phyloP scores from a whole-genome alignment of 1,140 invertebrate genomes.

The Geopemphigus sp. region DNA sequence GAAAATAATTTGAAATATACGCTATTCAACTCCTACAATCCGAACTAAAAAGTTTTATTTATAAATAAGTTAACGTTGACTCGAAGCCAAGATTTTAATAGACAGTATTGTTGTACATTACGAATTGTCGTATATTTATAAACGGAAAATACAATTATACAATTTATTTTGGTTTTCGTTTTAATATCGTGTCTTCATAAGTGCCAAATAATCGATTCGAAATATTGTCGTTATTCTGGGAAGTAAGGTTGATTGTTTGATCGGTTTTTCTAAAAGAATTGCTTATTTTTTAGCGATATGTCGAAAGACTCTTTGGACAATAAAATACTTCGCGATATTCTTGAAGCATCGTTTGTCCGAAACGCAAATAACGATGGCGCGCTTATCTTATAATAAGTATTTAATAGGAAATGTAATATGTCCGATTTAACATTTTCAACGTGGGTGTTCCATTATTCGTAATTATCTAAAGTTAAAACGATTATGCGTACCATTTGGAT shows the following conservation, averaged over 20 bases:
- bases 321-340: too few relatives aligned
- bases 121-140: conserved; percentile 25
- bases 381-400: too few relatives aligned
- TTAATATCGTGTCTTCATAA: too few relatives aligned
- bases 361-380: too few relatives aligned
- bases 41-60: background rate
- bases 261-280: background rate
- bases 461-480: too few relatives aligned
- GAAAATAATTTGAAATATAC: background rate
- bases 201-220: too few relatives aligned
- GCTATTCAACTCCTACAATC: conserved; percentile 6
- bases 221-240: background rate
- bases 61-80: conserved; percentile 29
- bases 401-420: too few relatives aligned
- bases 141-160: background rate
- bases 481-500: too few relatives aligned
- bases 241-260: background rate
- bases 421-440: too few relatives aligned
- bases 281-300: background rate
- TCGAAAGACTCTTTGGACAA: background rate
- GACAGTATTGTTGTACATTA: conserved; percentile 12
- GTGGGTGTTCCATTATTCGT: too few relatives aligned
- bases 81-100: conserved; percentile 27
- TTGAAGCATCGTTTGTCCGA: too few relatives aligned
- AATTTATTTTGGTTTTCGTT: too few relatives aligned